These are phyloP conservation scores for Chaitophorus viminalis DNA, from an alignment of 2,888 invertebrate species.

Conservation along the genomic window DNA sequence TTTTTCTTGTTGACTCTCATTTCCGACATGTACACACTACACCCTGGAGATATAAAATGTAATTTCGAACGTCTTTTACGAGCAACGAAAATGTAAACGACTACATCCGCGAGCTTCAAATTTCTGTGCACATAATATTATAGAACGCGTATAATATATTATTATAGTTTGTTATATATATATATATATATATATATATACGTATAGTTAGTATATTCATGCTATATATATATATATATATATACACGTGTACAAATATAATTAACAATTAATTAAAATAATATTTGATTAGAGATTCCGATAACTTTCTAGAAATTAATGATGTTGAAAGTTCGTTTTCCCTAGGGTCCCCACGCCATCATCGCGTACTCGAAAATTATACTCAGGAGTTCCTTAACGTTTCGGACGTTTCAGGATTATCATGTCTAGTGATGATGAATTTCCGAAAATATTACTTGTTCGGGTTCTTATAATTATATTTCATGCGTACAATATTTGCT, in stretches of 20 bases:
- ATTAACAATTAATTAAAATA: slow-evolving; percentile 2
- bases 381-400: slow-evolving; percentile 18
- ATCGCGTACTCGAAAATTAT: not conserved
- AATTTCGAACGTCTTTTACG: not conserved
- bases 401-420: not conserved
- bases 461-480: not conserved
- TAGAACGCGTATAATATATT: too few species aligned
- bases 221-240: too few species aligned
- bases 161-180: too few species aligned
- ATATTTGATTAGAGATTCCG: slow-evolving; percentile 40
- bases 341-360: not conserved
- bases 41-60: slow-evolving; percentile 5
- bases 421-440: not conserved
- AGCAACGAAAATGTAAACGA: not conserved
- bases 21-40: too few species aligned
- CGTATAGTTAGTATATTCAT: too few species aligned
- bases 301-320: slow-evolving; percentile 39
- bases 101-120: not conserved
- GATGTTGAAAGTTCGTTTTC: slow-evolving; percentile 21
- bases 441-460: not conserved
- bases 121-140: not conserved
- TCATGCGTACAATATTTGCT: too few species aligned
- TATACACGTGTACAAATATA: too few species aligned
- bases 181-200: not conserved
- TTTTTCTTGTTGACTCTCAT: not conserved